phyloP scores from a whole-genome alignment of 1,140 invertebrate genomes.

The Hetaerina americana region DNA sequence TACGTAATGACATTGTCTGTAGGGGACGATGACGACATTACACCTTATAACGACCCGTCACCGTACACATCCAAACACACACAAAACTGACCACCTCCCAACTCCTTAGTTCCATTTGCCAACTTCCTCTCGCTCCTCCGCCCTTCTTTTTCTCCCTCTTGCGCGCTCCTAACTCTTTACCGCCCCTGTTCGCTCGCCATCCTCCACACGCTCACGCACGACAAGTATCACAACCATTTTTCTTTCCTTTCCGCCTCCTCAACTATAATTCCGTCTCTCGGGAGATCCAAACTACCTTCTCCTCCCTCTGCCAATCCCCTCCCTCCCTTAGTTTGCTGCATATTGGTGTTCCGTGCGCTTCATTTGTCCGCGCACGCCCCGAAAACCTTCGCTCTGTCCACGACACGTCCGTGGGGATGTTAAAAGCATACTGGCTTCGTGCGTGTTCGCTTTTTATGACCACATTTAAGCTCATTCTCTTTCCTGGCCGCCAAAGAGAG shows the following conservation, averaged over 20 bases:
- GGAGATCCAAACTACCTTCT: no score
- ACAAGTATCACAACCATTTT: no score
- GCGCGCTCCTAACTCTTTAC: no score
- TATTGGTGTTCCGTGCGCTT: neutral
- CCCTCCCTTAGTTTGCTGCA: neutral
- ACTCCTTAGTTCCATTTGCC: neutral
- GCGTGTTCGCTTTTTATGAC: neutral
- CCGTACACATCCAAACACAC: no score
- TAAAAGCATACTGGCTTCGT: neutral
- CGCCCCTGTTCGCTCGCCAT: no score
- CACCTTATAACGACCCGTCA: neutral
- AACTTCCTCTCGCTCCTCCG: neutral
- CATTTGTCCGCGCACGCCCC: neutral
- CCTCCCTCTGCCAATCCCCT: neutral
- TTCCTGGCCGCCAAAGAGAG: no score
- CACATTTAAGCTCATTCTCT: no score
- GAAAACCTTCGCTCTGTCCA: no score
- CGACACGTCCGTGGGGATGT: neutral
- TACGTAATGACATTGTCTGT: neutral
- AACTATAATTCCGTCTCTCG: neutral
- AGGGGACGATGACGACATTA: neutral
- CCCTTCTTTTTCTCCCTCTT: neutral
- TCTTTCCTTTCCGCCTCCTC: neutral
- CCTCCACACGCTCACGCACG: no score
- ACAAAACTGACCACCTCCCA: neutral